Evolutionary conservation across 2,797 vertebrate genomes (phyloP).

Genomic region (Perodicticus potto): DNA sequence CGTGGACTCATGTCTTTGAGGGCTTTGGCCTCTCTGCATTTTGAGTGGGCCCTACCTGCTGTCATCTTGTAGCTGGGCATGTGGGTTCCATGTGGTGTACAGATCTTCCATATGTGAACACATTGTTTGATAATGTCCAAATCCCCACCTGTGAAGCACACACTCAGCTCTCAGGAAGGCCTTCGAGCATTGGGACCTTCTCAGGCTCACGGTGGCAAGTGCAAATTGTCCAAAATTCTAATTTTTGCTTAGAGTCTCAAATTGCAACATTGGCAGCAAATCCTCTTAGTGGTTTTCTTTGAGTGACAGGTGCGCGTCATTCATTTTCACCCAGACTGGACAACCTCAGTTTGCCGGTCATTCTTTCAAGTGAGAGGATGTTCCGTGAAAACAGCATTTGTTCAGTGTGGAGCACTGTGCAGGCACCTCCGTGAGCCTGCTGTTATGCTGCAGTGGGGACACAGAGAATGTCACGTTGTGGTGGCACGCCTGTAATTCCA

Average conservation of each 20-base stretch:
- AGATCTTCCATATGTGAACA: accelerated
- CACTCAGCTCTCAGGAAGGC: not conserved
- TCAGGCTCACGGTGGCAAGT: not conserved
- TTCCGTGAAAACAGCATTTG: not conserved
- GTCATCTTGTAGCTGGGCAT: accelerated
- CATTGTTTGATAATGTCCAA: too few relatives aligned
- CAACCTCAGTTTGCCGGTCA: not conserved
- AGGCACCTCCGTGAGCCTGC: not conserved
- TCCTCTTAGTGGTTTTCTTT: not conserved
- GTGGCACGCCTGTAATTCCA: not conserved
- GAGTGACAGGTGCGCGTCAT: not conserved
- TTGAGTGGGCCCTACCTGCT: not conserved
- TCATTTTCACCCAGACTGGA: not conserved
- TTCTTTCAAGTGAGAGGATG: not conserved
- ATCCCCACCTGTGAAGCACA: not conserved
- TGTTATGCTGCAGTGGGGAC: not conserved
- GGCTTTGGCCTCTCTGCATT: not conserved
- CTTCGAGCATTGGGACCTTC: not conserved
- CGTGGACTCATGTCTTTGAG: too few relatives aligned
- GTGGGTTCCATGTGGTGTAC: not conserved
- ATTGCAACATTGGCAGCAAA: not conserved
- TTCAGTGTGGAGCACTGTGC: not conserved
- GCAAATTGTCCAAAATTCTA: not conserved
- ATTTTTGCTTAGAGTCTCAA: not conserved
- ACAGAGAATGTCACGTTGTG: too few relatives aligned